Conservation (phyloP, 2,888 invertebrate species). For the Hirtodrosophila confusa region DNA sequence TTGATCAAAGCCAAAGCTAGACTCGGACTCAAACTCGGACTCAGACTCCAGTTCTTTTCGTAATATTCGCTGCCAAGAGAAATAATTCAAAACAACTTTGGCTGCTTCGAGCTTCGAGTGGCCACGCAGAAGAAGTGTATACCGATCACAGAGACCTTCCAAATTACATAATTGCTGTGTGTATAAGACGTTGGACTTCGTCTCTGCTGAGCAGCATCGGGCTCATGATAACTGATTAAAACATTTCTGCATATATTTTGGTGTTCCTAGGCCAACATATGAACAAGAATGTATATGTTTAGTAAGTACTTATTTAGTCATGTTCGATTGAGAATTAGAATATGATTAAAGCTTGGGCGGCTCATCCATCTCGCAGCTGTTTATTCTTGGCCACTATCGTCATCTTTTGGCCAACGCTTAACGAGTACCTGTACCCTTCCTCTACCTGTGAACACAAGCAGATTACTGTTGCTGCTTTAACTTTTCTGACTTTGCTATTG, state of each 20-base stretch:
- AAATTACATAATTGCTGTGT: conserved; percentile 53
- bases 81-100: conserved; percentile 29
- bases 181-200: background rate
- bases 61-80: conserved; percentile 35
- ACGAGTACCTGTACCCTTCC: conserved; percentile 1
- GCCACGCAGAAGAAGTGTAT: conserved; percentile 6
- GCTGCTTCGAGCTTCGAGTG: conserved; percentile 7
- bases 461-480: background rate
- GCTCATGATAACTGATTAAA: conserved; percentile 12
- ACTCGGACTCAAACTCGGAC: conserved; percentile 13
- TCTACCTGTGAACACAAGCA: background rate
- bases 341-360: conserved; percentile 8
- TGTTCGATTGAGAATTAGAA: background rate
- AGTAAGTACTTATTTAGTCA: conserved; percentile 9
- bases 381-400: conserved; percentile 25
- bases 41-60: conserved; percentile 28
- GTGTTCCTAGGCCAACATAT: background rate
- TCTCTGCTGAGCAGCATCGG: too few species aligned
- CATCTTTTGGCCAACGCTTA: conserved; percentile 4
- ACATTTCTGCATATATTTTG: conserved; percentile 1
- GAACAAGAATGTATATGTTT: background rate
- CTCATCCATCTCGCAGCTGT: conserved; percentile 1
- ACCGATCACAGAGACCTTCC: conserved; percentile 19
- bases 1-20: conserved; percentile 54
- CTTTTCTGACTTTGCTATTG: background rate